These are phyloP conservation scores for Diarsia mendica DNA, from an alignment of 2,888 invertebrate species.

Conservation along the genomic window DNA sequence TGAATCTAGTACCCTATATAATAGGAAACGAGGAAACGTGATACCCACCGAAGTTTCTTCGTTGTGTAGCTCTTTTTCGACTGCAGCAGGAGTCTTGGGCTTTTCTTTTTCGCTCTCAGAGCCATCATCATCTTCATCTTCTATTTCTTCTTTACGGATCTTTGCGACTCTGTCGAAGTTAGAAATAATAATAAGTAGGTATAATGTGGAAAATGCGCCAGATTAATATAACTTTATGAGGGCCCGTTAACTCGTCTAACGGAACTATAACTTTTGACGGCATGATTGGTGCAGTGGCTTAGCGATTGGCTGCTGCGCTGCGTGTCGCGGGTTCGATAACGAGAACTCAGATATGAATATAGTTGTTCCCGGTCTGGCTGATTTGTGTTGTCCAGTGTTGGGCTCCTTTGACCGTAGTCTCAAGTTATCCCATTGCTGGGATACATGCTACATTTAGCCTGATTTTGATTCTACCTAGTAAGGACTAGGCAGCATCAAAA, in stretches of 20 bases:
- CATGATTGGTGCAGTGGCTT: background rate
- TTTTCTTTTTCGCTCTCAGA: conserved; percentile 57
- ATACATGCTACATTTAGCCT: background rate
- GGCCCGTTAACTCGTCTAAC: background rate
- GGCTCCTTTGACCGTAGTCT: background rate
- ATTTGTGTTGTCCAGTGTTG: background rate
- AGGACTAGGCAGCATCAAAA: no score
- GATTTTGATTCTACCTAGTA: no score
- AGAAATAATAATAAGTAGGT: background rate
- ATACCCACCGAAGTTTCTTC: conserved; percentile 32
- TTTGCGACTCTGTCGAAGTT: conserved; percentile 74
- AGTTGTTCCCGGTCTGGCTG: background rate
- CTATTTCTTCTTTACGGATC: conserved; percentile 74
- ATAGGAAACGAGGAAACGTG: background rate
- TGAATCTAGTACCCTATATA: background rate
- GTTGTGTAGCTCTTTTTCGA: conserved; percentile 45
- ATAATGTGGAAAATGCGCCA: background rate
- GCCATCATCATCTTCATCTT: conserved; percentile 64
- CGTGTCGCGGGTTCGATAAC: background rate
- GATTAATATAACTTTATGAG: background rate
- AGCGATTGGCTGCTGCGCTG: background rate
- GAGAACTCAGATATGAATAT: background rate
- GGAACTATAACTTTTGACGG: background rate
- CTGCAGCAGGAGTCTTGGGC: conserved; percentile 37
- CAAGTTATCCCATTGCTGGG: background rate